Evolutionary conservation across 2,797 vertebrate species (phyloP).

Genomic region (Lophius americanus): DNA sequence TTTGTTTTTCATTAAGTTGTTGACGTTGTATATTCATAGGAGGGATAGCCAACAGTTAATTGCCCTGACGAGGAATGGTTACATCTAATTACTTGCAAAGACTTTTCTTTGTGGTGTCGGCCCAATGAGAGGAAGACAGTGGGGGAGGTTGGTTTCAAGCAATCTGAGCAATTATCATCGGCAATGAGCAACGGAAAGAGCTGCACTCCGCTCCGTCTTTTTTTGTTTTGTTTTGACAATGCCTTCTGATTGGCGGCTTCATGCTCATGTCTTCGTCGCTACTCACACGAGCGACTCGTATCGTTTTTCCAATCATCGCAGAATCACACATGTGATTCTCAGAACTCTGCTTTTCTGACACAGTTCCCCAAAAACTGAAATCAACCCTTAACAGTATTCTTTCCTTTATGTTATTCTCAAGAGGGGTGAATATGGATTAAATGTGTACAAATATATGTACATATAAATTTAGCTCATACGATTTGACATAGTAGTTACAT

Average conservation of each 20-base stretch:
- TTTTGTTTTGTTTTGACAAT: slow-evolving; percentile 37
- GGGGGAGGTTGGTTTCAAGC: slow-evolving; percentile 67
- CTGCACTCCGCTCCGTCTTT: slow-evolving; percentile 32
- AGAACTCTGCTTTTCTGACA: too few relatives aligned
- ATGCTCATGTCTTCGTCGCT: slow-evolving; percentile 55
- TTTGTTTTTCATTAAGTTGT: slow-evolving; percentile 36
- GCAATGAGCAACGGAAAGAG: slow-evolving; percentile 58
- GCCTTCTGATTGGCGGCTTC: slow-evolving; percentile 37
- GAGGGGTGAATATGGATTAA: too few relatives aligned
- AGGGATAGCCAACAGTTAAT: slow-evolving; percentile 56
- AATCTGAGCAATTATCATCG: slow-evolving; percentile 71
- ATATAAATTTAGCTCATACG: too few relatives aligned
- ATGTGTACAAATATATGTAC: too few relatives aligned
- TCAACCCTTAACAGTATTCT: not conserved
- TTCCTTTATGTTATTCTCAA: not conserved
- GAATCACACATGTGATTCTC: too few relatives aligned
- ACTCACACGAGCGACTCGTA: slow-evolving; percentile 21
- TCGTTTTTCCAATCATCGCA: too few relatives aligned
- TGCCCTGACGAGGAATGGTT: slow-evolving; percentile 58
- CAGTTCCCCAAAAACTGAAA: too few relatives aligned
- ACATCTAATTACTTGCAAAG: slow-evolving; percentile 68
- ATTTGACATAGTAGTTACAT: too few relatives aligned
- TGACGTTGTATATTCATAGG: slow-evolving; percentile 57
- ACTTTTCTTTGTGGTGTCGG: slow-evolving; percentile 53
- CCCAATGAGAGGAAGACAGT: slow-evolving; percentile 53